Evolutionary conservation across 2,888 invertebrate genomes (phyloP), one percentile per base, ranked within the genome.

Genomic region (Bugulina stolonifera): DNA sequence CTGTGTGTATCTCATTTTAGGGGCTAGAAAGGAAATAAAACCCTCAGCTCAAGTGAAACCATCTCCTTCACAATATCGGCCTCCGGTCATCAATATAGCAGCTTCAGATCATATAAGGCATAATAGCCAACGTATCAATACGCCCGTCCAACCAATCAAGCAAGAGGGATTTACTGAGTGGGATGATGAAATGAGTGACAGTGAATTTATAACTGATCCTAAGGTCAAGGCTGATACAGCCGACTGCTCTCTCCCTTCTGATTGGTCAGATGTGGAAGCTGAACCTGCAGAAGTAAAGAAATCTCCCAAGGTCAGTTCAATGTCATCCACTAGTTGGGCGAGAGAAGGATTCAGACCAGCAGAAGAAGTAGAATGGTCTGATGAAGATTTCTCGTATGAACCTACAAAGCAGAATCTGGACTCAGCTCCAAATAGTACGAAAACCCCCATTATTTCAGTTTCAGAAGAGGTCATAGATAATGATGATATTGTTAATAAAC

Each of bases 151-250:
- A n/a, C n/a, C n/a, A n/a, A n/a, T n/a, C n/a, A n/a, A n/a, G n/a
- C n/a, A n/a, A n/a, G n/a, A n/a, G n/a, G n/a, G n/a, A n/a, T n/a
- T 18, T 43, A 43, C 32, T 29, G 64, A 64, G 29, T 64, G 64
- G 64, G 64, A 64, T 14, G 64, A 64, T 10, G 29, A 3, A 5
- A 64, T 64, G 64, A 64, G 64, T 64, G 64, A 64, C 27, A 32
- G 32, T 27, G 64, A 64, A 32, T 64, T 64, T 34, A 14, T 32
- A 25, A 32, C 29, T 18, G 43, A 43, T 5, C 43, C 43, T 10
- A 43, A 43, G 18, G 43, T 43, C 43, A 43, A 18, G 10, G 10
- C 43, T 10, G 43, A 10, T 43, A 43, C 43, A 5, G 18, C 5
- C 10, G 18, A 18, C 18, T 10, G 43, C 10, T 10, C 43, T 43